Evolutionary conservation across 2,888 invertebrate genomes (phyloP), one percentile per base, ranked within the genome.

Genomic region (Campopleginae sp.): DNA sequence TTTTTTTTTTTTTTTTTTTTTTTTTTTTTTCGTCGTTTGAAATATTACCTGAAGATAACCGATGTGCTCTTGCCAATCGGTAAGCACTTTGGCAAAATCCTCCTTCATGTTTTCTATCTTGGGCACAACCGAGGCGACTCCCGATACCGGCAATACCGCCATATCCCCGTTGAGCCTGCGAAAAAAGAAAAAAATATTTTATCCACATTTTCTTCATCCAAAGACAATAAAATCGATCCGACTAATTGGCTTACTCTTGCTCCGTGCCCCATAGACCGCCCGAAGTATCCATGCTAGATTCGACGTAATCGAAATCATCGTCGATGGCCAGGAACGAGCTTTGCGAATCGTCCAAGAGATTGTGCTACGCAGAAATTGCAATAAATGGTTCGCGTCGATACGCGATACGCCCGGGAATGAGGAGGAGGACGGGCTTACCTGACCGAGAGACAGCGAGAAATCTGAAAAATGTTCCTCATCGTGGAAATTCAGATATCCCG

Each of bases 21-120:
- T 17, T 54, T 23, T 54, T 19, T 2, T 10, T 7, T 27, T 2
- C 27, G 4, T 14, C 0, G 27, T 58, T 58, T 5, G 1, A 23
- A 58, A 58, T 27, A 89, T 91, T 88, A 94, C 94, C 92, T 95
- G 94, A 76, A 94, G 88, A 79, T 92, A 93, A 63, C 94, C 94
- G 80, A 95, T 91, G 72, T 95, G 94, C 83, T 94, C 93, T 71
- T 95, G 94, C 95, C 95, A 95, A 82, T 95, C 95, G 70, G 92
- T 93, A 84, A 95, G 93, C 86, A 95, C 94, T 90, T 94, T 94
- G 63, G 94, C 94, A 89, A 94, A 94, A 88, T 95, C 95, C 79
- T 95, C 94, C 85, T 94, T 93, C 42, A 92, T 91, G 77, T 92
- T 92, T 76, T 92, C 92, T 66, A 91, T 90, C 86, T 92, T 92